Evolutionary conservation across 2,113 vertebrate species (phyloP).

Genomic region (Cochlearius cochlearius): DNA sequence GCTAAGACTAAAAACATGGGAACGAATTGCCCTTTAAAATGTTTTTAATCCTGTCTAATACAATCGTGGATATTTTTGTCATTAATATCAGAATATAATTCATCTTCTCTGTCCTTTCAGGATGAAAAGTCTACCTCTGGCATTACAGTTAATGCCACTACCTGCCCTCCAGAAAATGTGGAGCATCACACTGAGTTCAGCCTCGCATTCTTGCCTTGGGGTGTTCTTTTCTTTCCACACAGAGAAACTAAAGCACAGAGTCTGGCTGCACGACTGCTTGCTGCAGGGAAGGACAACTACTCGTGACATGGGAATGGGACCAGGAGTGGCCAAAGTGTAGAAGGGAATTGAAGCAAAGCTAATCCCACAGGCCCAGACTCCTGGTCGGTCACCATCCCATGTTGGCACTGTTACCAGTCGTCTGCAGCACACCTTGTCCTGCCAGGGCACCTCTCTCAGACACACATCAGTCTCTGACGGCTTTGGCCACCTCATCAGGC

Average conservation of each 20-base stretch:
- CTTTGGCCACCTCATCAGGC: not conserved
- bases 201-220: not conserved
- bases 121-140: not conserved
- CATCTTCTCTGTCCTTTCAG: not conserved
- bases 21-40: not conserved
- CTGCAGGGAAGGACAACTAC: not conserved
- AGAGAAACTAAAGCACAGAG: not conserved
- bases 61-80: not conserved
- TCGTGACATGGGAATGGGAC: not conserved
- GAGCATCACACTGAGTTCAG: accelerated
- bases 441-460: not conserved
- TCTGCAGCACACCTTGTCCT: not conserved
- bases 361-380: not conserved
- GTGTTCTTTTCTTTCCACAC: not conserved
- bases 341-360: not conserved
- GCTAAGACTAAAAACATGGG: not conserved
- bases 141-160: not conserved
- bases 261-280: not conserved
- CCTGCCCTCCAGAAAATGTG: not conserved
- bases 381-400: not conserved
- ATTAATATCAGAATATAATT: not conserved
- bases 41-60: not conserved
- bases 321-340: not conserved
- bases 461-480: not conserved
- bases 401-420: not conserved